Percentiles rank a stretch among this genome's conserved stretches.
Evolutionary conservation across 2,113 vertebrate species (phyloP).

Genomic region (Python bivittatus): DNA sequence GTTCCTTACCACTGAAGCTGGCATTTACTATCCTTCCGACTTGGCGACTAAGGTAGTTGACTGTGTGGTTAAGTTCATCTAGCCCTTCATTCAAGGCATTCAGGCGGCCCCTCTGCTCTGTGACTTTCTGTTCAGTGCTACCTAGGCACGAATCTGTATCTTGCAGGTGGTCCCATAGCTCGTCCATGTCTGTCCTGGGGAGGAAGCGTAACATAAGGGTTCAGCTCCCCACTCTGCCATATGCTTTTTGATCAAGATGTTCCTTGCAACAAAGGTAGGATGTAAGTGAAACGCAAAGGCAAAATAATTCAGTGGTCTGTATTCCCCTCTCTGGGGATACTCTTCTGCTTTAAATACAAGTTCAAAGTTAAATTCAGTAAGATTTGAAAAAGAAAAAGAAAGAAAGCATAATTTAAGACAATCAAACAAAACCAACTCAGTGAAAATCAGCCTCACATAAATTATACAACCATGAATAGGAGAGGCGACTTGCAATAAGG

Average conservation of each 20-base stretch:
- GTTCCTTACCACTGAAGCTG: slow-evolving; percentile 73
- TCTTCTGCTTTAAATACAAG: too few species aligned
- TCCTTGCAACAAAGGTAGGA: background rate
- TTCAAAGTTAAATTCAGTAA: too few species aligned
- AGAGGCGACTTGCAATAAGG: background rate
- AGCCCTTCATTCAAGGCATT: slow-evolving; percentile 44
- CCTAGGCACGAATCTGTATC: background rate
- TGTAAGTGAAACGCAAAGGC: too few species aligned
- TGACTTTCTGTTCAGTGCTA: slow-evolving; percentile 40
- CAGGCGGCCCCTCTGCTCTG: slow-evolving; percentile 41
- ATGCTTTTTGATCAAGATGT: background rate
- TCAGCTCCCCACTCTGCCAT: background rate
- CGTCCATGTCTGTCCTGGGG: slow-evolving; percentile 58
- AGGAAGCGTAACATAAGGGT: background rate
- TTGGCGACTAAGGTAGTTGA: slow-evolving; percentile 59
- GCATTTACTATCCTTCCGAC: slow-evolving; percentile 65
- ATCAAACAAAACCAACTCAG: too few species aligned
- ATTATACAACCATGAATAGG: background rate
- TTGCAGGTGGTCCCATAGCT: slow-evolving; percentile 70
- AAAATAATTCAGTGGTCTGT: background rate
- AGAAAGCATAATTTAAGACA: too few species aligned
- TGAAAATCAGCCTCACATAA: too few species aligned
- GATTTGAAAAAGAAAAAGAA: too few species aligned
- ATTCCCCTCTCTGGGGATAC: too few species aligned
- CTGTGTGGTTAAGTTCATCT: slow-evolving; percentile 70